Percentiles rank a stretch among this genome's conserved stretches.
These are phyloP conservation scores for Micoletzkya japonica DNA, from an alignment of 2,888 invertebrate genomes.

Conservation along the genomic window DNA sequence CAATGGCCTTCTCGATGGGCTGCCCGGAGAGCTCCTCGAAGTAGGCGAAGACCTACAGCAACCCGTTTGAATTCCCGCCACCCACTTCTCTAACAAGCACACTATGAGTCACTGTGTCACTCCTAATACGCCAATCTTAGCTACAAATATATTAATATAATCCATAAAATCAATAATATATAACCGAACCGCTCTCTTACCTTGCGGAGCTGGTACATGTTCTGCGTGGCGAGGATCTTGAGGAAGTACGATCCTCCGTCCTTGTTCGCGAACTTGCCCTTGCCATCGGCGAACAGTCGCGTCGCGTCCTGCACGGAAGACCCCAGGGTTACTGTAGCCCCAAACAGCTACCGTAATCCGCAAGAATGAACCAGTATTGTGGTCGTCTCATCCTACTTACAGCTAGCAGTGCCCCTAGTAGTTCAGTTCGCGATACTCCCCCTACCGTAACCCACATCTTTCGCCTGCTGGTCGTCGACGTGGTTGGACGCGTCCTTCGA, in stretches of 20 bases:
- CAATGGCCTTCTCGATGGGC: slow-evolving; percentile 62
- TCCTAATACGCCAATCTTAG: no score
- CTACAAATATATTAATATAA: no score
- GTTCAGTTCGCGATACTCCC: not conserved
- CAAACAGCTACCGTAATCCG: not conserved
- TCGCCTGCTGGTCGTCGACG: slow-evolving; percentile 40
- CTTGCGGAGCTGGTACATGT: slow-evolving; percentile 52
- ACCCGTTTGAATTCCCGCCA: not conserved
- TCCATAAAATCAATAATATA: not conserved
- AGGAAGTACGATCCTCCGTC: slow-evolving; percentile 44
- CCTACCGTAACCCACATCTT: slow-evolving; percentile 34
- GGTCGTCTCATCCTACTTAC: not conserved
- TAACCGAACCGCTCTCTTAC: slow-evolving; percentile 64
- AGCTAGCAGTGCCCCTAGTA: not conserved
- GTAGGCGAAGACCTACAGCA: slow-evolving; percentile 48
- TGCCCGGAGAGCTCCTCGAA: slow-evolving; percentile 57
- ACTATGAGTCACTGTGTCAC: no score
- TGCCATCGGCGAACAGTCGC: slow-evolving; percentile 51
- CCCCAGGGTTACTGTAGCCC: not conserved
- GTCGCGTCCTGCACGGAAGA: slow-evolving; percentile 43
- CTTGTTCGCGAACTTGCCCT: slow-evolving; percentile 42
- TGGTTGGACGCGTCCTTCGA: slow-evolving; percentile 49
- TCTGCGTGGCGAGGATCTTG: slow-evolving; percentile 49
- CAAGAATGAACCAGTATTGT: not conserved
- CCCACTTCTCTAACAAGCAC: no score